Conservation (phyloP, 2,797 vertebrate genomes). For the Neosilurus hyrtlii region DNA sequence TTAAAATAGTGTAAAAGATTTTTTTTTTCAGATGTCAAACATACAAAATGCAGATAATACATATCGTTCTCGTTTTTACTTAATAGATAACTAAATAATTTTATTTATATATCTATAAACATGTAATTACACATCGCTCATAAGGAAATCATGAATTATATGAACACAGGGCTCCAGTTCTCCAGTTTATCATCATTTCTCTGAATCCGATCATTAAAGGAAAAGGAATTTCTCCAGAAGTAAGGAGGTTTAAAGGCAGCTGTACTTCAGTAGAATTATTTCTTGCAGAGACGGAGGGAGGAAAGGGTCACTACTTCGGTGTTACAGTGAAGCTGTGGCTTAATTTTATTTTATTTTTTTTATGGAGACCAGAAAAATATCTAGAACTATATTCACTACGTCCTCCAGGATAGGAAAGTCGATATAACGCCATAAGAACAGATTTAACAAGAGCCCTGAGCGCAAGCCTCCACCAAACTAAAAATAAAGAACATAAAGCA, state of each 20-base stretch:
- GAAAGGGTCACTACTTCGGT: background rate
- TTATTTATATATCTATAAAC: too few relatives aligned
- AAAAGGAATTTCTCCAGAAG: background rate
- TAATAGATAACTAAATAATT: background rate
- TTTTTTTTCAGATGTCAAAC: background rate
- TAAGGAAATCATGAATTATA: background rate
- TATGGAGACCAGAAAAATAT: background rate
- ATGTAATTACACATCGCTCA: background rate
- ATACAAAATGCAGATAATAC: background rate
- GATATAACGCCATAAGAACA: background rate
- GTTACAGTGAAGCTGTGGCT: background rate
- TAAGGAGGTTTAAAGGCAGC: background rate
- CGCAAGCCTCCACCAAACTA: too few relatives aligned
- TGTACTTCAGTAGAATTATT: background rate
- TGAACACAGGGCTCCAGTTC: background rate
- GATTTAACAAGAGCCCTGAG: background rate
- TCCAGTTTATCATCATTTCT: background rate
- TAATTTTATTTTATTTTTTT: too few relatives aligned
- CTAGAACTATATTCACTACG: background rate
- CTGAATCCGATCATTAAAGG: background rate
- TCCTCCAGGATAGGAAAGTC: background rate
- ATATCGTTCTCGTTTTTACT: background rate
- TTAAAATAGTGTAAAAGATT: background rate
- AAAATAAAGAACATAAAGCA: too few relatives aligned
- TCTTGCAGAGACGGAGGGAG: background rate